These are phyloP conservation scores for Spodoptera exigua DNA, from an alignment of 2,888 invertebrate species.

Conservation along the genomic window DNA sequence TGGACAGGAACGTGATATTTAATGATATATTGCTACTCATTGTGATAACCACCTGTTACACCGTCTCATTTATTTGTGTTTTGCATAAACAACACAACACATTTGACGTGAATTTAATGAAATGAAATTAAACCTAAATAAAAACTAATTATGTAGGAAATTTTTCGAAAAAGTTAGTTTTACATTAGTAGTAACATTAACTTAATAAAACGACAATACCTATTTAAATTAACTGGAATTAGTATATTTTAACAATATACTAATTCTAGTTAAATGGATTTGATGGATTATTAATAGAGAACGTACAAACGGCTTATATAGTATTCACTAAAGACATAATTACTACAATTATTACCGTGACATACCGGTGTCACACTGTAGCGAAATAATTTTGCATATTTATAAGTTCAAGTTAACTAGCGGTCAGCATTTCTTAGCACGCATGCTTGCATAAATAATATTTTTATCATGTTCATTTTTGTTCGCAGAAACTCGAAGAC, in stretches of 20 bases:
- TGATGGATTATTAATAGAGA: too few species aligned
- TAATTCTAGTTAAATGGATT: too few species aligned
- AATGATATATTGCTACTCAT: slow-evolving; percentile 29
- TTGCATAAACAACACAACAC: slow-evolving; percentile 10
- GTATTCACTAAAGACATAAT: too few species aligned
- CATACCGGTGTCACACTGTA: slow-evolving; percentile 3
- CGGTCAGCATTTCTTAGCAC: slow-evolving; percentile 6
- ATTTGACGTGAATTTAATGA: too few species aligned
- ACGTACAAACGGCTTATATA: too few species aligned
- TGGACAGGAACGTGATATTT: slow-evolving; percentile 28
- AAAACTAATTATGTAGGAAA: too few species aligned
- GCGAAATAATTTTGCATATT: slow-evolving; percentile 15
- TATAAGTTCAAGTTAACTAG: slow-evolving; percentile 23
- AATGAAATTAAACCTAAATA: too few species aligned
- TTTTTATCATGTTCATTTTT: slow-evolving; percentile 13
- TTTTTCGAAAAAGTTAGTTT: too few species aligned
- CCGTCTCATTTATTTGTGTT: not conserved
- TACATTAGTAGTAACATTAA: too few species aligned
- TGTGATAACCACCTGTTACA: slow-evolving; percentile 14
- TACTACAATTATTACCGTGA: slow-evolving; percentile 11
- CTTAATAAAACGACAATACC: too few species aligned
- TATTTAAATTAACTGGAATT: too few species aligned
- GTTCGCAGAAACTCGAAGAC: slow-evolving; percentile 81
- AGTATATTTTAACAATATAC: too few species aligned
- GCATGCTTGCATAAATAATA: not conserved